These are phyloP conservation scores for Andrena bucephala DNA, from an alignment of 2,888 invertebrate species.

Conservation along the genomic window DNA sequence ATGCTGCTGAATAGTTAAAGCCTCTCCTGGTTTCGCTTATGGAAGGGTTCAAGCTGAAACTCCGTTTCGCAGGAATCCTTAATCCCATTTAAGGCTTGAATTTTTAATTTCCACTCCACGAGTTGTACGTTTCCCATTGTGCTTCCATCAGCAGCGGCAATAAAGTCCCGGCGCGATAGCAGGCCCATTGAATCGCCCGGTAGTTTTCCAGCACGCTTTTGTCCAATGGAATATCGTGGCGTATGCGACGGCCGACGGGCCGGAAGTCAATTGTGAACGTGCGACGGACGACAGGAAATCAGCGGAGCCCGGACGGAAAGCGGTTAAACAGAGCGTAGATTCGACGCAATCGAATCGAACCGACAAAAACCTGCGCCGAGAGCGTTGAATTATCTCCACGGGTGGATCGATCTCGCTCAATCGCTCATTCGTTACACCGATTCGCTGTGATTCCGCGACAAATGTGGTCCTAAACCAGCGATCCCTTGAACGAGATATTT, in stretches of 20 bases:
- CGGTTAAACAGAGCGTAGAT: slow-evolving; percentile 78
- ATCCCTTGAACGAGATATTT: too few species aligned
- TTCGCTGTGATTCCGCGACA: neutral
- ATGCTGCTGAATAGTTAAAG: too few species aligned
- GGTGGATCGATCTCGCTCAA: slow-evolving; percentile 5
- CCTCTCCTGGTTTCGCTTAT: too few species aligned
- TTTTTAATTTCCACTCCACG: neutral
- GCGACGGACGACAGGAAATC: slow-evolving; percentile 76
- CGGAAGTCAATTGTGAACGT: slow-evolving; percentile 75
- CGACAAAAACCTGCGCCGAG: slow-evolving; percentile 37
- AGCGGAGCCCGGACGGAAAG: slow-evolving; percentile 76
- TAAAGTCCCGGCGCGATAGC: neutral
- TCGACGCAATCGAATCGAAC: slow-evolving; percentile 49
- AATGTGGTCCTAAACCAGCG: neutral
- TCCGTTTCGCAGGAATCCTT: neutral
- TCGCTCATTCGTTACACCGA: neutral
- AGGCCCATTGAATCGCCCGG: neutral
- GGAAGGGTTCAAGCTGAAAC: too few species aligned
- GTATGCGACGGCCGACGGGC: slow-evolving; percentile 44
- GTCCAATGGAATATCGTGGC: slow-evolving; percentile 32
- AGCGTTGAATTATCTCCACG: slow-evolving; percentile 24
- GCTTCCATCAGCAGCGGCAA: neutral
- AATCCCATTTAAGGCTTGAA: slow-evolving; percentile 1
- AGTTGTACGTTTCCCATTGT: neutral
- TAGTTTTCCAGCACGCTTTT: slow-evolving; percentile 49